Evolutionary conservation across 2,888 invertebrate genomes (phyloP), one percentile per base, ranked within the genome.

Genomic region (Athalia cordata): DNA sequence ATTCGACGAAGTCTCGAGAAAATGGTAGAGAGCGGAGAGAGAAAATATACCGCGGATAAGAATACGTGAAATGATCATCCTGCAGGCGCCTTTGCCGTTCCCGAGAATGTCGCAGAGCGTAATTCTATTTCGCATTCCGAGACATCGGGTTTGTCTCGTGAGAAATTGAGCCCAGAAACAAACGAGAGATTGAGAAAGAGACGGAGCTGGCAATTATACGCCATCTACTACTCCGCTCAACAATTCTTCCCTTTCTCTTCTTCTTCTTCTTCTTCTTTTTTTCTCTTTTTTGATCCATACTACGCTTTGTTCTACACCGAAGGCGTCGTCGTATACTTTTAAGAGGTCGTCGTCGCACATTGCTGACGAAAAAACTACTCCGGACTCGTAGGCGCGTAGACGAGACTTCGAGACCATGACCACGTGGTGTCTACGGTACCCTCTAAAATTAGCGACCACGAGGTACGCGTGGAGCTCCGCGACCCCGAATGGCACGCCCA

Each of bases 361-460:
- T 9, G 13, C 64, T 64, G 64, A 8, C 81, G 62, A 59, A 61
- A 29, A 50, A 74, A 74, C 80, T 80, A 79, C 83, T 81, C 77
- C 81, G 76, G 74, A 70, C 77, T 79, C 59, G 81, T 78, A 81
- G 83, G 83, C 84, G 87, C 88, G 87, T 89, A 88, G 88, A 88
- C 70, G 79, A 81, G 80, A 64, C 52, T 50, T 0, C 83, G 83
- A 83, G 29, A 29, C 29, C 29, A 29, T 29, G 29, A 88, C 88
- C 88, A 87, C 88, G 89, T 89, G 89, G 88, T 89, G 89, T 89
- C 89, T 89, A 81, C 87, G 86, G 86, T 85, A 85, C 86, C 86
- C 82, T 85, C 86, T 86, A 81, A 81, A 88, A 87, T 89, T 89
- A 89, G 88, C 87, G 86, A 85, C 89, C 89, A 89, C 87, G 89